These are phyloP conservation scores for Microctenopoma lineatum DNA, from an alignment of 2,797 vertebrate species.

Conservation along the genomic window DNA sequence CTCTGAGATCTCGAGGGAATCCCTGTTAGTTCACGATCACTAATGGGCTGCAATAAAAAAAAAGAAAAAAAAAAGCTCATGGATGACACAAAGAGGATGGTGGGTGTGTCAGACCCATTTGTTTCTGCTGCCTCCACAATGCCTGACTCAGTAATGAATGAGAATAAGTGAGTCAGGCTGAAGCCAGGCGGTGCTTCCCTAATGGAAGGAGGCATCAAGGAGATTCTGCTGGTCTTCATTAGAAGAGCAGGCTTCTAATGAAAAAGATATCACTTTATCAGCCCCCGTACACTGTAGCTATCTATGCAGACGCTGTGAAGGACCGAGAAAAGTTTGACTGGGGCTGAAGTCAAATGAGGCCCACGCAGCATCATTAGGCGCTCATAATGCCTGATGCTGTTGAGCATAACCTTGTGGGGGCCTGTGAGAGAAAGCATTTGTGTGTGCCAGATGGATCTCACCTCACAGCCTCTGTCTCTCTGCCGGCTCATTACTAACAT, in stretches of 20 bases:
- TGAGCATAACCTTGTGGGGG: constrained; percentile 81
- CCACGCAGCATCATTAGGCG: constrained; percentile 84
- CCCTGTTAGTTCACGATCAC: constrained; percentile 38
- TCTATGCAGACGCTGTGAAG: constrained; percentile 50
- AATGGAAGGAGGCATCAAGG: constrained; percentile 79
- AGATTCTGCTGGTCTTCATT: constrained; percentile 77
- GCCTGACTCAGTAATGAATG: constrained; percentile 61
- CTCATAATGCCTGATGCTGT: constrained; percentile 73
- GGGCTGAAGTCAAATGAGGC: constrained; percentile 78
- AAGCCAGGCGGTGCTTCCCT: constrained; percentile 52
- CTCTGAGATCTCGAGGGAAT: constrained; percentile 50
- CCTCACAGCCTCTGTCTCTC: constrained; percentile 77
- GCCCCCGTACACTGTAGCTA: constrained; percentile 43
- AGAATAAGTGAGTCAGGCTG: constrained; percentile 50
- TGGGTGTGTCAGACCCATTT: constrained; percentile 52
- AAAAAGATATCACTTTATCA: constrained; percentile 52
- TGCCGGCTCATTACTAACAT: constrained; percentile 80
- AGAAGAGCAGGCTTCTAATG: constrained; percentile 68
- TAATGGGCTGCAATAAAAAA: constrained; percentile 49
- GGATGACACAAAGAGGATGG: constrained; percentile 47
- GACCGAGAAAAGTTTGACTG: constrained; percentile 56
- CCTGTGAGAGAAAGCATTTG: constrained; percentile 61
- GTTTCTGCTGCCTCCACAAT: constrained; percentile 49
- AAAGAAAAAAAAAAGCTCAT: constrained; percentile 36
- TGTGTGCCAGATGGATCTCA: constrained; percentile 78